Percentiles rank a stretch among this genome's conserved stretches.
These are phyloP conservation scores for Lasioglossum villosulum DNA, from an alignment of 2,888 invertebrate genomes.

Conservation along the genomic window DNA sequence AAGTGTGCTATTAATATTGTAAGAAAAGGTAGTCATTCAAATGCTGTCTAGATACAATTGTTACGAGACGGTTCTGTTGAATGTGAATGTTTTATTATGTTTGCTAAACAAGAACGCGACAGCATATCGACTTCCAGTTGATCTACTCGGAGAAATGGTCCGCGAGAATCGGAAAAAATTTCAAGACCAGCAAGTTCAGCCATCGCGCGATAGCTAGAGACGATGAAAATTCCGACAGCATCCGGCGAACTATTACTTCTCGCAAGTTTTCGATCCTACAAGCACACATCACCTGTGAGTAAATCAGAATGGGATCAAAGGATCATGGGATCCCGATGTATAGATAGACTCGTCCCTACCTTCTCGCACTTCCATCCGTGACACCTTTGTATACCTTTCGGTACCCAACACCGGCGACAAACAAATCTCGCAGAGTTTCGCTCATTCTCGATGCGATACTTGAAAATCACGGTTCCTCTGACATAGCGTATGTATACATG, in stretches of 20 bases:
- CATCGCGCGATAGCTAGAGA: slow-evolving; percentile 23
- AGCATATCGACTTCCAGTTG: background rate
- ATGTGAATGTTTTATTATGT: background rate
- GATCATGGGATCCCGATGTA: slow-evolving; percentile 76
- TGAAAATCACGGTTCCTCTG: slow-evolving; percentile 37
- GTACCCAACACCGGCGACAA: slow-evolving; percentile 45
- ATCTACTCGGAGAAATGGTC: slow-evolving; percentile 12
- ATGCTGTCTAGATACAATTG: background rate
- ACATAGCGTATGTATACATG: slow-evolving; percentile 33
- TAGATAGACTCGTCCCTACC: slow-evolving; percentile 65
- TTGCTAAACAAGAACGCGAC: background rate
- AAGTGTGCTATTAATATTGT: background rate
- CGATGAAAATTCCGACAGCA: slow-evolving; percentile 66
- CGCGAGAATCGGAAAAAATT: slow-evolving; percentile 31
- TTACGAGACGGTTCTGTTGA: background rate
- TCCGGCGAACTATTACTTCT: slow-evolving; percentile 60
- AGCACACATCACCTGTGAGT: slow-evolving; percentile 73
- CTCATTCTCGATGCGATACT: slow-evolving; percentile 61
- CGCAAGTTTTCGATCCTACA: slow-evolving; percentile 70
- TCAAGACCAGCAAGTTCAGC: slow-evolving; percentile 20
- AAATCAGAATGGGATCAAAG: slow-evolving; percentile 78
- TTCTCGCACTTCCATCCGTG: background rate
- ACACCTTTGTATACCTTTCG: slow-evolving; percentile 40
- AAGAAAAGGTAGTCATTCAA: background rate
- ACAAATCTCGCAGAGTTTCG: slow-evolving; percentile 59